Evolutionary conservation across 2,113 vertebrate genomes (phyloP).

Genomic region (Triplophysa tibetana): DNA sequence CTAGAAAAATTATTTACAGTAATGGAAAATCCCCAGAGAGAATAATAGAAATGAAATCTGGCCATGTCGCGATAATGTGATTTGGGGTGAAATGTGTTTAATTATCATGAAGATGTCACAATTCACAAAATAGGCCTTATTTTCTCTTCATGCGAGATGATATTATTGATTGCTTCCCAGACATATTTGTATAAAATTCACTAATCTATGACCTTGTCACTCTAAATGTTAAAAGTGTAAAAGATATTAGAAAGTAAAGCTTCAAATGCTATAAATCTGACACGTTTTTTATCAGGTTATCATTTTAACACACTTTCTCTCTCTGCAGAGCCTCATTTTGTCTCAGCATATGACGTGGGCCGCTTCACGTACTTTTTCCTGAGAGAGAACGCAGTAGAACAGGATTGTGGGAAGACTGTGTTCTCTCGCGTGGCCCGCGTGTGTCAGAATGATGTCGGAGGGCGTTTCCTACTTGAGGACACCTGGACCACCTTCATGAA

Average conservation of each 20-base stretch:
- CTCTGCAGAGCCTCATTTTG: conserved; percentile 88
- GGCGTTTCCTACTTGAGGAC: conserved; percentile 91
- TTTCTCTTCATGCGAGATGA: too few relatives aligned
- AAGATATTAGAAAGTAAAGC: too few relatives aligned
- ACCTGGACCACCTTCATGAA: conserved; percentile 99
- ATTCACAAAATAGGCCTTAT: too few relatives aligned
- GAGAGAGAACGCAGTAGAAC: conserved; percentile 90
- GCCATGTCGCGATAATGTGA: too few relatives aligned
- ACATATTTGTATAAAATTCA: too few relatives aligned
- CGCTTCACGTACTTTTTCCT: conserved; percentile 95
- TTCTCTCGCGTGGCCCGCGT: conserved; percentile 91
- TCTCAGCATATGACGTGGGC: conserved; percentile 91
- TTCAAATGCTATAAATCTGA: too few relatives aligned
- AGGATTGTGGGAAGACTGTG: conserved; percentile 91
- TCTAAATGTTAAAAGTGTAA: too few relatives aligned
- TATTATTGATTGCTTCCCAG: too few relatives aligned
- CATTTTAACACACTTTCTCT: not conserved
- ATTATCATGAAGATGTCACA: too few relatives aligned
- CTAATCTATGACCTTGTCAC: too few relatives aligned
- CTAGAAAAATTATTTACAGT: not conserved
- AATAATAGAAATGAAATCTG: not conserved
- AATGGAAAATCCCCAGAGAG: not conserved
- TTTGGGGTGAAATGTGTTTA: not conserved
- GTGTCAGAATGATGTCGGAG: conserved; percentile 95
- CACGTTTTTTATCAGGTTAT: not conserved